Conservation (phyloP, 2,888 invertebrate species). For the Busseola fusca region DNA sequence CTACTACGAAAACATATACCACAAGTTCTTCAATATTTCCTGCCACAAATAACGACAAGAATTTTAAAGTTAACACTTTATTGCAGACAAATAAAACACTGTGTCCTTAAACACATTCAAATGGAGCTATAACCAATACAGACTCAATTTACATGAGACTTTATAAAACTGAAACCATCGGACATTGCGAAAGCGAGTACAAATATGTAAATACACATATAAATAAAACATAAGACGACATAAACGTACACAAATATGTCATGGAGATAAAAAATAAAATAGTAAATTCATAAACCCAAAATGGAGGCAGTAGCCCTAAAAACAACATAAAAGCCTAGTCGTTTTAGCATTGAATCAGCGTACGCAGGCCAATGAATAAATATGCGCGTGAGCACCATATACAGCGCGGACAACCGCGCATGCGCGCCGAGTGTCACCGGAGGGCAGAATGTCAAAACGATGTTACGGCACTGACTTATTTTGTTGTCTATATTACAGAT, state of each 20-base stretch:
- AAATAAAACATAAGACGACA: slow-evolving; percentile 52
- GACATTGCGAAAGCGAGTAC: slow-evolving; percentile 39
- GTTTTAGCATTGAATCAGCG: slow-evolving; percentile 75
- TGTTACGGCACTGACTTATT: slow-evolving; percentile 48
- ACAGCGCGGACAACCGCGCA: slow-evolving; percentile 74
- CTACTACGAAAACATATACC: neutral
- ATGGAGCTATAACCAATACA: slow-evolving; percentile 29
- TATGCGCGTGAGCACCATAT: slow-evolving; percentile 80
- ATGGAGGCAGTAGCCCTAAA: slow-evolving; percentile 65
- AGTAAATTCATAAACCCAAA: slow-evolving; percentile 62
- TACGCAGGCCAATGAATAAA: slow-evolving; percentile 77
- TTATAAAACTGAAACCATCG: slow-evolving; percentile 39
- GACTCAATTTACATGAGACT: slow-evolving; percentile 50
- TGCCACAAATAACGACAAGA: neutral
- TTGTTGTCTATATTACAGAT: slow-evolving; percentile 44
- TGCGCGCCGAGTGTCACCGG: slow-evolving; percentile 70
- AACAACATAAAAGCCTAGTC: slow-evolving; percentile 69
- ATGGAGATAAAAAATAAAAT: slow-evolving; percentile 56
- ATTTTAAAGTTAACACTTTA: slow-evolving; percentile 20
- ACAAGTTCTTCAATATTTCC: neutral
- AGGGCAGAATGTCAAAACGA: slow-evolving; percentile 70
- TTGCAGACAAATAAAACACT: neutral
- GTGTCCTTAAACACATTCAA: slow-evolving; percentile 20
- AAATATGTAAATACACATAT: slow-evolving; percentile 45
- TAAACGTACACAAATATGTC: slow-evolving; percentile 54